A percentile compares a stretch with the other conserved stretches of the same genome.
These are phyloP conservation scores for Cerceris rybyensis DNA, from an alignment of 2,888 invertebrate genomes.

Conservation along the genomic window DNA sequence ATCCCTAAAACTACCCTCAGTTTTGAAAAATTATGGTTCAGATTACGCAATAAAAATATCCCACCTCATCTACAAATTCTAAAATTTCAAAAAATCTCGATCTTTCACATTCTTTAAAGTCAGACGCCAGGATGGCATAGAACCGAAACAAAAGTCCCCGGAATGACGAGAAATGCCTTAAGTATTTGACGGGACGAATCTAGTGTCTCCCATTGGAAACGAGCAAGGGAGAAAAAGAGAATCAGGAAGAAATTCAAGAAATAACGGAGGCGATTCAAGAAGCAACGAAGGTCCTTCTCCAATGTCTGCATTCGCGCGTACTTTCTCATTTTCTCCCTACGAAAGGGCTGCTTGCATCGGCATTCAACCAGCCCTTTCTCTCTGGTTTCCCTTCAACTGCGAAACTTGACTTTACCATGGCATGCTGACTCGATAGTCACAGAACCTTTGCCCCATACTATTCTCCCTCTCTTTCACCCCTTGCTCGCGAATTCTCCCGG, in stretches of 20 bases:
- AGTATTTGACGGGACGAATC: background rate
- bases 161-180: background rate
- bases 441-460: slow-evolving; percentile 11
- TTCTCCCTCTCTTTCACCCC: slow-evolving; percentile 13
- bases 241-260: slow-evolving; percentile 16
- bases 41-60: too few species aligned
- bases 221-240: background rate
- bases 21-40: too few species aligned
- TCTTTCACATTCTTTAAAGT: too few species aligned
- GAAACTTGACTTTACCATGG: slow-evolving; percentile 51
- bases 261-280: slow-evolving; percentile 7
- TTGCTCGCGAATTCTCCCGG: slow-evolving; percentile 39
- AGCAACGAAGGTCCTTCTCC: slow-evolving; percentile 16
- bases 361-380: slow-evolving; percentile 52
- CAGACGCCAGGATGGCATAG: too few species aligned
- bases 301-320: background rate
- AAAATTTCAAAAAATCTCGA: too few species aligned
- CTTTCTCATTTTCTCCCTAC: slow-evolving; percentile 38
- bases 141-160: too few species aligned
- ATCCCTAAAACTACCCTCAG: too few species aligned
- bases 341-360: slow-evolving; percentile 47
- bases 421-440: slow-evolving; percentile 51
- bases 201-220: background rate
- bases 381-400: slow-evolving; percentile 34
- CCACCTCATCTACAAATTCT: too few species aligned